A percentile compares a stretch with the other conserved stretches of the same genome.
These are phyloP conservation scores for Paratrypauchen microcephalus DNA, from an alignment of 2,797 vertebrate genomes.

Conservation along the genomic window DNA sequence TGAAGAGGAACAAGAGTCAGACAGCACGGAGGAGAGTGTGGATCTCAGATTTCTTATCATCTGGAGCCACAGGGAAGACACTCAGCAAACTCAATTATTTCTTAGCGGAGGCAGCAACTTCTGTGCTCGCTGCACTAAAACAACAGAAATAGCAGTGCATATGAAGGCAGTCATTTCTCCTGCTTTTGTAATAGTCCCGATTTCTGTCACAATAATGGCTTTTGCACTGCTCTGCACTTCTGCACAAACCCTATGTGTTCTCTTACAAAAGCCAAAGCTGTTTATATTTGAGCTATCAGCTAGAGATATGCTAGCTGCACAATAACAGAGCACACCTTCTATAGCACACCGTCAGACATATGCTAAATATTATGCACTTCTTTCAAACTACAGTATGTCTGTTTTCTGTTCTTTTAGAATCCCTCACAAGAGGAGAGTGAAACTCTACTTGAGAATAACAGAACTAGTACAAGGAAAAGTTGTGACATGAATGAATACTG, in stretches of 20 bases:
- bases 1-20: slow-evolving; percentile 26
- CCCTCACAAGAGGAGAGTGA: too few relatives aligned
- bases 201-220: slow-evolving; percentile 39
- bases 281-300: slow-evolving; percentile 33
- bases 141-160: slow-evolving; percentile 37
- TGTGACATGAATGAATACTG: too few relatives aligned
- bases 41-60: slow-evolving; percentile 36
- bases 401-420: slow-evolving; percentile 15
- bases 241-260: slow-evolving; percentile 26
- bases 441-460: too few relatives aligned
- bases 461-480: too few relatives aligned
- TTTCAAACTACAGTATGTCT: slow-evolving; percentile 1
- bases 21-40: slow-evolving; percentile 38
- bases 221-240: slow-evolving; percentile 42
- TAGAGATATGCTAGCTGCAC: slow-evolving; percentile 1
- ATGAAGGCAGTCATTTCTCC: slow-evolving; percentile 43
- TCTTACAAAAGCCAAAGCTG: slow-evolving; percentile 15
- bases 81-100: slow-evolving; percentile 26
- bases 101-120: slow-evolving; percentile 30
- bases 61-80: slow-evolving; percentile 21
- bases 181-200: slow-evolving; percentile 45
- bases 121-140: slow-evolving; percentile 37
- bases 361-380: not conserved
- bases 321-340: slow-evolving; percentile 3
- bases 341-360: slow-evolving; percentile 1